These are phyloP conservation scores for Brachionus rubens DNA, from an alignment of 1,140 invertebrate species.

Conservation along the genomic window DNA sequence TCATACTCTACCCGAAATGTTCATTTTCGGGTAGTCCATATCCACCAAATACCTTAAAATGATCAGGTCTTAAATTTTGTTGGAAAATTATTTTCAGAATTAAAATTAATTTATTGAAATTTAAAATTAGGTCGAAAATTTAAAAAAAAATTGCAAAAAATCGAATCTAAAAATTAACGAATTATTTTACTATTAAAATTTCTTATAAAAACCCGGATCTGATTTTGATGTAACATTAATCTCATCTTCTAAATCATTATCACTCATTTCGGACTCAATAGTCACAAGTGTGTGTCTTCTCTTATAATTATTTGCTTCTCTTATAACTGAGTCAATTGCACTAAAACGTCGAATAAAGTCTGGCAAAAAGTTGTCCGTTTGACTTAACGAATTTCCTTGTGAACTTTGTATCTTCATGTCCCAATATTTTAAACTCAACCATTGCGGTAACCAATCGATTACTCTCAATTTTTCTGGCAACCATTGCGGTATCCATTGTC, in stretches of 20 bases:
- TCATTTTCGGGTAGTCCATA: too few species aligned
- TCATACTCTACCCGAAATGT: too few species aligned
- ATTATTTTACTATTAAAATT: too few species aligned
- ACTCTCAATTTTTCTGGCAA: neutral
- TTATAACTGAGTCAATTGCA: slow-evolving; percentile 5
- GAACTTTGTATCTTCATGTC: neutral
- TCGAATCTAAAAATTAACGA: too few species aligned
- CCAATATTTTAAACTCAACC: neutral
- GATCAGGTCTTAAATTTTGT: too few species aligned
- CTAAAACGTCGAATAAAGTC: neutral
- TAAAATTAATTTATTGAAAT: too few species aligned
- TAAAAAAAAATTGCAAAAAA: too few species aligned
- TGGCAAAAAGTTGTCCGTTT: neutral
- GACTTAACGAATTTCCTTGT: neutral
- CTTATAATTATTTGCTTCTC: neutral
- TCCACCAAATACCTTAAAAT: too few species aligned
- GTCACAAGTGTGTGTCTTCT: neutral
- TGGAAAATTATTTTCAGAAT: too few species aligned
- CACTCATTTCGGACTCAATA: neutral
- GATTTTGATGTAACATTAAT: slow-evolving; percentile 8
- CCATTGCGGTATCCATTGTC: neutral
- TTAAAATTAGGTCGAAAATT: too few species aligned
- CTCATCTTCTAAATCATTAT: neutral
- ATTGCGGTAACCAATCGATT: neutral
- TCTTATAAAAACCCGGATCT: too few species aligned